Conservation (phyloP, 2,113 vertebrate genomes). For the Pongo pygmaeus region DNA sequence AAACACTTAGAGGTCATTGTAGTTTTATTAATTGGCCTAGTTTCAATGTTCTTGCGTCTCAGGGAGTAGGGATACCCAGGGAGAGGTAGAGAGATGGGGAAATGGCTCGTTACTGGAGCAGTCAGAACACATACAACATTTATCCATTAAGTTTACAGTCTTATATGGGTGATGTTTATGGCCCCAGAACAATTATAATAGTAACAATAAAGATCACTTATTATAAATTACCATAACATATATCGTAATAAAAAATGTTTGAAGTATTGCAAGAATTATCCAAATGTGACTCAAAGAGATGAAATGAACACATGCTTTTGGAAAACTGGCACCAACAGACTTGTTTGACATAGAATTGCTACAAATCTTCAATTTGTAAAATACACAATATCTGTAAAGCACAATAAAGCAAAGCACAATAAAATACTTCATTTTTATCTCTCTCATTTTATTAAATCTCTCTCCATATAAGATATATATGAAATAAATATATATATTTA, state of each 20-base stretch:
- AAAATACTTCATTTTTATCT: neutral
- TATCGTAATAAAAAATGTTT: neutral
- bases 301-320: neutral
- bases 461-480: neutral
- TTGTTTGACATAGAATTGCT: neutral
- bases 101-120: neutral
- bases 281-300: neutral
- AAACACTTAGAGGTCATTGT: neutral
- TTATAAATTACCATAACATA: neutral
- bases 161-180: neutral
- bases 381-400: neutral
- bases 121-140: neutral
- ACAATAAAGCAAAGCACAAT: neutral
- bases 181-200: neutral
- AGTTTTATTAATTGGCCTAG: neutral
- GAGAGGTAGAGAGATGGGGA: neutral
- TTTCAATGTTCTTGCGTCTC: neutral
- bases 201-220: neutral
- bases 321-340: neutral
- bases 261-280: neutral
- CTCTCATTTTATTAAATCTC: no score
- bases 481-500: neutral
- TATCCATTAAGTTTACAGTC: neutral
- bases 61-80: neutral
- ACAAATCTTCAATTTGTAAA: neutral